phyloP scores from a whole-genome alignment of 2,888 invertebrate species.

The Hoplodrina blanda region DNA sequence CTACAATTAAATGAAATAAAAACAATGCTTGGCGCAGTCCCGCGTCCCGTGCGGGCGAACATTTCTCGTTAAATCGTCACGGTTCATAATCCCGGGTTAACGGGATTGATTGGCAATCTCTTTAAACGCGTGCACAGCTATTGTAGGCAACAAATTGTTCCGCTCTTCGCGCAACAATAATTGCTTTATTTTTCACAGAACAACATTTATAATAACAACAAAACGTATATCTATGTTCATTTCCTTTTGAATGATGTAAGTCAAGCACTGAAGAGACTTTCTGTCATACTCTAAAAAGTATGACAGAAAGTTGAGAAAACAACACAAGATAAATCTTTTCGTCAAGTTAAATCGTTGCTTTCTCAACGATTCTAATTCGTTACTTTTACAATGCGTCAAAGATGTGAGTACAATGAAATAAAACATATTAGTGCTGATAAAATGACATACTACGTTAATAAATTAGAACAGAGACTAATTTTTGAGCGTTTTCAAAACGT shows the following conservation, averaged over 20 bases:
- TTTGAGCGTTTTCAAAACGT: no score
- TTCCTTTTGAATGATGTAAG: constrained; percentile 3
- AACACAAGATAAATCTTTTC: no score
- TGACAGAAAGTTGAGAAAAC: no score
- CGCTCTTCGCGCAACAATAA: constrained; percentile 56
- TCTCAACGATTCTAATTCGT: background rate
- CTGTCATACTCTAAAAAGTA: no score
- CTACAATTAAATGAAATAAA: constrained; percentile 64
- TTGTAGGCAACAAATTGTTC: constrained; percentile 65
- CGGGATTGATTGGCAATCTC: constrained; percentile 67
- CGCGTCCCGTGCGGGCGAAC: constrained; percentile 49
- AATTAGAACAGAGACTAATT: no score
- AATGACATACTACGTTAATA: no score
- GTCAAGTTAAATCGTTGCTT: no score
- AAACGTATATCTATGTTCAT: constrained; percentile 6
- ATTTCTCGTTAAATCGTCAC: constrained; percentile 78
- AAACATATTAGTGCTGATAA: no score
- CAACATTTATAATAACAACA: constrained; percentile 29
- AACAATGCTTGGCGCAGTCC: constrained; percentile 43
- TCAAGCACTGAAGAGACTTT: background rate
- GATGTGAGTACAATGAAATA: background rate
- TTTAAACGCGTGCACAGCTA: constrained; percentile 62
- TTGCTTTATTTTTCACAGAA: constrained; percentile 55
- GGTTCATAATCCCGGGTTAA: constrained; percentile 69
- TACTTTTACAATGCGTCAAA: background rate